phyloP scores from a whole-genome alignment of 2,797 vertebrate genomes.

The Linurgus olivaceus region DNA sequence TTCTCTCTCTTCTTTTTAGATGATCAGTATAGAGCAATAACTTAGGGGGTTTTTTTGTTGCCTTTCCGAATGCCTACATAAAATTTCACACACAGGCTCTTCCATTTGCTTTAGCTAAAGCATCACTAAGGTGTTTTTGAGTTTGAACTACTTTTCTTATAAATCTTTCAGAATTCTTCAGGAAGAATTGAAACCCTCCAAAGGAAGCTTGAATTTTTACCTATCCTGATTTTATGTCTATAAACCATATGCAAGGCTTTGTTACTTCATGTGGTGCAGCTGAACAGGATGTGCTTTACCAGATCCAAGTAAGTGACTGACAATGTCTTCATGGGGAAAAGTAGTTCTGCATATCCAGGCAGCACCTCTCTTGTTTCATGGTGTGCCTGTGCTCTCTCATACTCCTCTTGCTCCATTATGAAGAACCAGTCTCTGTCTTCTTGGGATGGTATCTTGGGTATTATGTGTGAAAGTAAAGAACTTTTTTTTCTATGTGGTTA shows the following conservation, averaged over 20 bases:
- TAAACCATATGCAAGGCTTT: background rate
- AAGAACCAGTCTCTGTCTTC: accelerated
- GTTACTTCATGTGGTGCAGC: accelerated
- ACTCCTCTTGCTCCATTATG: background rate
- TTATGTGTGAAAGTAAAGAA: background rate
- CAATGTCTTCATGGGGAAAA: background rate
- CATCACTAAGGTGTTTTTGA: background rate
- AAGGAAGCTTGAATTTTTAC: background rate
- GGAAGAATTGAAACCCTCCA: background rate
- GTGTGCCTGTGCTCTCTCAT: accelerated
- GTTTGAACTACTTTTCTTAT: background rate
- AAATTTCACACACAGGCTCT: background rate
- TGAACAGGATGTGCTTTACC: background rate
- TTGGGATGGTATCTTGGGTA: background rate
- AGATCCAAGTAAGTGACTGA: background rate
- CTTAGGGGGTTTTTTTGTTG: background rate
- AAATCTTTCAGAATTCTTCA: background rate
- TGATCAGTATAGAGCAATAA: background rate
- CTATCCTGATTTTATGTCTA: background rate
- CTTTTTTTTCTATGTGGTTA: background rate
- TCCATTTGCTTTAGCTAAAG: background rate
- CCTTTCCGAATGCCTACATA: background rate
- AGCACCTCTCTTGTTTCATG: background rate
- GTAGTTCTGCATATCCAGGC: background rate
- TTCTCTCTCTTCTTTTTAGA: background rate